A percentile compares a stretch with the other conserved stretches of the same genome.
These are phyloP conservation scores for Caenorhabditis sp. DNA, from an alignment of 2,888 invertebrate genomes.

Conservation along the genomic window DNA sequence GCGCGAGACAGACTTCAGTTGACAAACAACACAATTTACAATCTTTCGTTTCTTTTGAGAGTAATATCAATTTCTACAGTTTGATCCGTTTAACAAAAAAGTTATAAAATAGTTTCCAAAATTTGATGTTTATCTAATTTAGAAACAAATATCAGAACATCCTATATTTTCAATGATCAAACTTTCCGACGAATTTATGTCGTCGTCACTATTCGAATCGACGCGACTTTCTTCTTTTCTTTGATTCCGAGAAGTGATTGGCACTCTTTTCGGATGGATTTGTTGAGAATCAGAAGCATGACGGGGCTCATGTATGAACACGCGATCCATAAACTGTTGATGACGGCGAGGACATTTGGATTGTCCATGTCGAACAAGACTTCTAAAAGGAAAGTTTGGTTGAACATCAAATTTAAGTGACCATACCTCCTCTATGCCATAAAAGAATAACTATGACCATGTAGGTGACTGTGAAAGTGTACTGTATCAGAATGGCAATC, in stretches of 20 bases:
- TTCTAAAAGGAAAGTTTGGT: neutral
- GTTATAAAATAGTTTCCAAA: no score
- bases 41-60: no score
- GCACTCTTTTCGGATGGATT: neutral
- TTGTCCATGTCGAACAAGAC: conserved; percentile 2
- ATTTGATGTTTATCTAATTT: no score
- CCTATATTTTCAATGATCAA: no score
- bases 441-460: neutral
- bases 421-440: conserved; percentile 23
- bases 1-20: no score
- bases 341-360: neutral
- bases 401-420: no score
- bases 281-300: conserved; percentile 6
- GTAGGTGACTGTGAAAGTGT: neutral
- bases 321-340: conserved; percentile 20
- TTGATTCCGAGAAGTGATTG: neutral
- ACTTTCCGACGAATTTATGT: no score
- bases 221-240: conserved; percentile 1
- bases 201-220: neutral
- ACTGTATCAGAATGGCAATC: conserved; percentile 4
- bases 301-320: conserved; percentile 21
- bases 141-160: no score
- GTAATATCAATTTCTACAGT: no score
- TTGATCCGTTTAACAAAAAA: no score
- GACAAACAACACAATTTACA: no score